Conservation (phyloP, 2,797 vertebrate species). For the Taenioides sp. region DNA sequence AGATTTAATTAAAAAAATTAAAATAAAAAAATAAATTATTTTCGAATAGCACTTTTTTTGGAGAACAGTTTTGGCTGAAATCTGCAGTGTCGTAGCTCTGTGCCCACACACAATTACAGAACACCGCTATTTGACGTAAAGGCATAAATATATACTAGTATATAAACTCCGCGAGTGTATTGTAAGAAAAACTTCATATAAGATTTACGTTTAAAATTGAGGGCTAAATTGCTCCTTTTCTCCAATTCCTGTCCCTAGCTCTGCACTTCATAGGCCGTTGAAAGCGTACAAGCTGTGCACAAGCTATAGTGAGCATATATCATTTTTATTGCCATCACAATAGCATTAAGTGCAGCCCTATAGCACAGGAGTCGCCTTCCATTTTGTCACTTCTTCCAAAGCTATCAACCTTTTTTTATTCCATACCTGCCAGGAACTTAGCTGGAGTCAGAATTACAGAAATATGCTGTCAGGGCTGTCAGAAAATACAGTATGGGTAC, state of each 20-base stretch:
- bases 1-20: no score
- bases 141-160: not conserved
- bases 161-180: not conserved
- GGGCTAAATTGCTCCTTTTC: slow-evolving; percentile 22
- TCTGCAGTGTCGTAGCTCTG: not conserved
- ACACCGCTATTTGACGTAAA: not conserved
- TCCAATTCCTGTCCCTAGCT: slow-evolving; percentile 18
- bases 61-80: not conserved
- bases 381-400: slow-evolving; percentile 40
- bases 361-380: slow-evolving; percentile 36
- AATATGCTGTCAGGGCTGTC: slow-evolving; percentile 27
- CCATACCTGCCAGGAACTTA: slow-evolving; percentile 47
- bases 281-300: slow-evolving; percentile 46
- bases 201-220: slow-evolving; percentile 25
- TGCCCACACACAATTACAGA: not conserved
- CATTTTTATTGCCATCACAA: slow-evolving; percentile 55
- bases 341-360: slow-evolving; percentile 44
- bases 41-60: no score
- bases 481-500: slow-evolving; percentile 2
- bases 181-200: slow-evolving; percentile 21
- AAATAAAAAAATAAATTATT: no score
- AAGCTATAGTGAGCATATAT: slow-evolving; percentile 48
- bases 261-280: slow-evolving; percentile 33
- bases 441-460: slow-evolving; percentile 37
- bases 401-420: slow-evolving; percentile 41